Conservation (phyloP, 2,888 invertebrate genomes). For the Lepeophtheirus nordmannii region DNA sequence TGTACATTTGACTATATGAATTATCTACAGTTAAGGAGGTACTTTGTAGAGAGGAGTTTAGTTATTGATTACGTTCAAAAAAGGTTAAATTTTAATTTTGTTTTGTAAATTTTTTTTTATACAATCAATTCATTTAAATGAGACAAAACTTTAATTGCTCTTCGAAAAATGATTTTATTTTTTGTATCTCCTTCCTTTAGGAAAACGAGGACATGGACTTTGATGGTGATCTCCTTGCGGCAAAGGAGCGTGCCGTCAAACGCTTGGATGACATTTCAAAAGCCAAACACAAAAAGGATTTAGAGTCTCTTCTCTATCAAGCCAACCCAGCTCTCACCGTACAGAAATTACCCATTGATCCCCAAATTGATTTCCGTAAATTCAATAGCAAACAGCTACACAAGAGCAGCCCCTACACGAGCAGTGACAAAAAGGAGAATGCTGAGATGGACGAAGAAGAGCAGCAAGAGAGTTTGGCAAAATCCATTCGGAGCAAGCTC, state of each 20-base stretch:
- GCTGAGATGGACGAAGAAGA: background rate
- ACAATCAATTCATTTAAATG: too few species aligned
- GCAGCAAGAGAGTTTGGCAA: too few species aligned
- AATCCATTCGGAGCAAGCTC: background rate
- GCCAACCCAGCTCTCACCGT: constrained; percentile 18
- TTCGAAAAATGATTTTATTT: too few species aligned
- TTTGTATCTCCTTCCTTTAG: background rate
- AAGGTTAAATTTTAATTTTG: too few species aligned
- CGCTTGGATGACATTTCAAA: background rate
- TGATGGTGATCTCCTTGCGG: background rate
- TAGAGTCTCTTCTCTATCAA: constrained; percentile 17
- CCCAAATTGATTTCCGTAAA: constrained; percentile 12
- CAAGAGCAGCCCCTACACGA: background rate
- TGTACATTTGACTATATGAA: too few species aligned
- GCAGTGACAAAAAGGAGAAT: background rate
- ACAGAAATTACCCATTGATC: constrained; percentile 1
- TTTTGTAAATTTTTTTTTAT: too few species aligned
- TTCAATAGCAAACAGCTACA: background rate
- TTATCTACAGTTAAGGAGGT: too few species aligned
- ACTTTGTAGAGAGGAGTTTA: too few species aligned
- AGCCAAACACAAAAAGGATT: constrained; percentile 8
- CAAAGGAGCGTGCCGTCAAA: background rate
- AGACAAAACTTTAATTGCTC: background rate
- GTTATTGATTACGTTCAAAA: too few species aligned
- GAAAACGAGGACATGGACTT: background rate